These are phyloP conservation scores for Rhynchophorus ferrugineus DNA, from an alignment of 1,140 invertebrate genomes.

Conservation along the genomic window DNA sequence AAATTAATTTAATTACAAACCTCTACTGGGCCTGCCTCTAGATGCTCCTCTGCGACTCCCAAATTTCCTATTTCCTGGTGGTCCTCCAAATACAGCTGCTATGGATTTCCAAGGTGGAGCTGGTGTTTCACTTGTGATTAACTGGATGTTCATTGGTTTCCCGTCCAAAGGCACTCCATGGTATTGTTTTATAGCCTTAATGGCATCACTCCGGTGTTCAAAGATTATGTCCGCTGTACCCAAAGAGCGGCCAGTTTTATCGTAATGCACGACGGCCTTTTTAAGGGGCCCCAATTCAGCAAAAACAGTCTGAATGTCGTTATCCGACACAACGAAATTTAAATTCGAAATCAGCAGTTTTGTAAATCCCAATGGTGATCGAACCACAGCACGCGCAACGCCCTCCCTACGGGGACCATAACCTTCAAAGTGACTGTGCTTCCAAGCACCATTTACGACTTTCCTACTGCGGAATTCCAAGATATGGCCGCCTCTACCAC, in stretches of 20 bases:
- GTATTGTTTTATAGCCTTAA: constrained; percentile 96
- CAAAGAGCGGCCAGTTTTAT: constrained; percentile 89
- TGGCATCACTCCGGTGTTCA: constrained; percentile 81
- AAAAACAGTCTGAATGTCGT: constrained; percentile 94
- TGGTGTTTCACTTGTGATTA: constrained; percentile 71
- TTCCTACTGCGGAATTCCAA: constrained; percentile 54
- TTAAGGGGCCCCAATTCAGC: constrained; percentile 91
- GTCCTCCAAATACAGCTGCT: constrained; percentile 1
- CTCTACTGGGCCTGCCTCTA: constrained; percentile 29
- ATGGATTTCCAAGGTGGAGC: constrained; percentile 36
- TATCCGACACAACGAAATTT: constrained; percentile 93
- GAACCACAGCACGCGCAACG: constrained; percentile 44
- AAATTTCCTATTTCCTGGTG: constrained; percentile 21
- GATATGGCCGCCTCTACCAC: constrained; percentile 55
- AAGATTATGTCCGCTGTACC: constrained; percentile 95
- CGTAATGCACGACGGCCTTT: constrained; percentile 94
- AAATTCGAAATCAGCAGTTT: constrained; percentile 92
- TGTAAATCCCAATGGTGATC: constrained; percentile 53
- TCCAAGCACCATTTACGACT: constrained; percentile 89
- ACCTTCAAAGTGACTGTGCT: constrained; percentile 90
- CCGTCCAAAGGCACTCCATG: constrained; percentile 95
- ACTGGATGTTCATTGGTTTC: constrained; percentile 89
- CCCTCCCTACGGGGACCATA: constrained; percentile 63
- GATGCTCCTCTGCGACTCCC: constrained; percentile 28
- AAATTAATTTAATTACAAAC: not conserved